These are phyloP conservation scores for Exephanes ischioxanthus DNA, from an alignment of 2,888 invertebrate species.

Conservation along the genomic window DNA sequence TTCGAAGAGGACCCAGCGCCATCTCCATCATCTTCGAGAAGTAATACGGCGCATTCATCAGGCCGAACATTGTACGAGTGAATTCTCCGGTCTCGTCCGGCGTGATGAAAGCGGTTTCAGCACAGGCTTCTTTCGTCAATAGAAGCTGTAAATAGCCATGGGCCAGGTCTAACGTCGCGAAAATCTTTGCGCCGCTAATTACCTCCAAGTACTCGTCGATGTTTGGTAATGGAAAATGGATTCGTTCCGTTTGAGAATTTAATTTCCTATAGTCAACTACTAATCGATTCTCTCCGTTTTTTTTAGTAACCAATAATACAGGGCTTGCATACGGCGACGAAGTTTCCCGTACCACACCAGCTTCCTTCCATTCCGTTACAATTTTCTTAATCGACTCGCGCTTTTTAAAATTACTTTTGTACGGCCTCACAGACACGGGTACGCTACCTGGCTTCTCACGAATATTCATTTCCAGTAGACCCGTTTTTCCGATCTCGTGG, in stretches of 20 bases:
- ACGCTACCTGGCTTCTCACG: slow-evolving; percentile 31
- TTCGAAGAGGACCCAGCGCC: slow-evolving; percentile 1
- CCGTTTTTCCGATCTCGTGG: slow-evolving; percentile 37
- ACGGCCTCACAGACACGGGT: slow-evolving; percentile 57
- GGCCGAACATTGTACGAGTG: too few species aligned
- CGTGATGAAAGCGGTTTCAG: too few species aligned
- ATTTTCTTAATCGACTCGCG: slow-evolving; percentile 61
- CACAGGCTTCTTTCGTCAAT: too few species aligned
- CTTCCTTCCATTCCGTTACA: slow-evolving; percentile 59
- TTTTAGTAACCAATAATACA: slow-evolving; percentile 51
- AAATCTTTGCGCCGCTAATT: neutral
- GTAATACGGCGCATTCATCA: slow-evolving; percentile 60
- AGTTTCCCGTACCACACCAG: slow-evolving; percentile 60
- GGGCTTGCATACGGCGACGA: slow-evolving; percentile 55
- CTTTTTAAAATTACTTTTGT: slow-evolving; percentile 35
- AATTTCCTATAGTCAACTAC: slow-evolving; percentile 47
- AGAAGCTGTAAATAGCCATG: too few species aligned
- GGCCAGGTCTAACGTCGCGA: neutral
- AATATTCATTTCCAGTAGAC: slow-evolving; percentile 36
- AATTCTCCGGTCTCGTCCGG: too few species aligned
- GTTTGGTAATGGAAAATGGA: slow-evolving; percentile 63
- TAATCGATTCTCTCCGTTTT: slow-evolving; percentile 39
- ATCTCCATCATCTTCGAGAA: slow-evolving; percentile 55
- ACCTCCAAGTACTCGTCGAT: slow-evolving; percentile 66
- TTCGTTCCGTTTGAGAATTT: slow-evolving; percentile 45